Percentiles rank a stretch among this genome's conserved stretches.
phyloP scores from a whole-genome alignment of 1,140 invertebrate species.

The Nautilus pompilius region DNA sequence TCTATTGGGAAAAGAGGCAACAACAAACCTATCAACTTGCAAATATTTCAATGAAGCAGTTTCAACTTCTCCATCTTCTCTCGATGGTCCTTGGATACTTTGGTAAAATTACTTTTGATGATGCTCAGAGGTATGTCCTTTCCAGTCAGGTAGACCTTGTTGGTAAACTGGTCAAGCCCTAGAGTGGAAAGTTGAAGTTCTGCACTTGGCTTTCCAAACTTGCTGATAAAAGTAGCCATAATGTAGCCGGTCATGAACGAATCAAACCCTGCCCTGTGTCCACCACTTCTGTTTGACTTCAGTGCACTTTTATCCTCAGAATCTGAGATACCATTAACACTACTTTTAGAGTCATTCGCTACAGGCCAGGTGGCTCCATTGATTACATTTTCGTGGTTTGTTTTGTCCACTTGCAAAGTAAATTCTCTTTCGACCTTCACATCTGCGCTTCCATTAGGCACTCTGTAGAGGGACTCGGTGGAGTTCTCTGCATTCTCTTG shows the following conservation, averaged over 20 bases:
- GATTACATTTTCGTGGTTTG: neutral
- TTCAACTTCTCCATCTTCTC: conserved; percentile 30
- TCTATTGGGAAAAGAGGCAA: no score
- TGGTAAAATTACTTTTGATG: conserved; percentile 47
- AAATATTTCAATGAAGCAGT: no score
- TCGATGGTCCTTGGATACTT: conserved; percentile 40
- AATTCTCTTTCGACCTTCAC: no score
- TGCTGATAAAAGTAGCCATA: conserved; percentile 41
- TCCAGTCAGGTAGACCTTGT: conserved; percentile 51
- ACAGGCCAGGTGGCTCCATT: neutral
- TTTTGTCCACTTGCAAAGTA: no score
- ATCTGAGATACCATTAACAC: neutral
- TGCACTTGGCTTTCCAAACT: conserved; percentile 23
- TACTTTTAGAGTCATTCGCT: neutral
- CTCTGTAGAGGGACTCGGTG: no score
- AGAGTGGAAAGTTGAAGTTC: conserved; percentile 16
- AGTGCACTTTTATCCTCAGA: conserved; percentile 1
- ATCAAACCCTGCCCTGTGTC: conserved; percentile 57
- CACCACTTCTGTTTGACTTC: no score
- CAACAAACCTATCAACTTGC: no score
- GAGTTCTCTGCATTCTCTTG: no score
- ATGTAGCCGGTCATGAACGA: conserved; percentile 59
- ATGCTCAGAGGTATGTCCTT: conserved; percentile 53
- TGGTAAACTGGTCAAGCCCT: conserved; percentile 29
- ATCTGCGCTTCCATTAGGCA: no score